Evolutionary conservation across 30 jellyfish, hydroid and myxozoan species (phyloP).

Genomic region (Chrysaora quinquecirrha): DNA sequence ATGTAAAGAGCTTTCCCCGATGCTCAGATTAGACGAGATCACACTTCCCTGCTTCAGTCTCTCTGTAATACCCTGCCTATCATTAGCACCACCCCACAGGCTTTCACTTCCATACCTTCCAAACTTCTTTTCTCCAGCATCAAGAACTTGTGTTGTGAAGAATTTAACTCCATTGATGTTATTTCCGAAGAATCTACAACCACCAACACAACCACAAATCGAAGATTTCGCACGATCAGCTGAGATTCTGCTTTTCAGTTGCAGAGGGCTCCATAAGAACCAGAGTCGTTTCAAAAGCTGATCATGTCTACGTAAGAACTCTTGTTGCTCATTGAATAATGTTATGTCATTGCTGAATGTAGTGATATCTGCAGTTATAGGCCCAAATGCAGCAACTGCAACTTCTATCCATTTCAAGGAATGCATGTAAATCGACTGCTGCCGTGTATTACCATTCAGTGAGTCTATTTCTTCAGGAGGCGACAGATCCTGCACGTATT

Average conservation of each 20-base stretch:
- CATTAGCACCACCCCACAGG: constrained; percentile 94
- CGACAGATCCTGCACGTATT: constrained; percentile 74
- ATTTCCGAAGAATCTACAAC: constrained; percentile 91
- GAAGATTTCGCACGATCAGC: constrained; percentile 78
- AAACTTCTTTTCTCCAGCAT: constrained; percentile 75
- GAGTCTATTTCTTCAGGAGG: constrained; percentile 73
- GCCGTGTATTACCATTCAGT: constrained; percentile 38
- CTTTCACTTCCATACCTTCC: constrained; percentile 97
- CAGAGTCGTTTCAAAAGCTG: constrained; percentile 72
- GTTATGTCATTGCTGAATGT: constrained; percentile 10
- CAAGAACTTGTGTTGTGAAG: constrained; percentile 83
- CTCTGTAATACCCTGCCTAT: constrained; percentile 71
- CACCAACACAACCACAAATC: constrained; percentile 98
- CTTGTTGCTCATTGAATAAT: constrained; percentile 63
- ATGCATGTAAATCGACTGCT: constrained; percentile 46
- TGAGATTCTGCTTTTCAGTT: constrained; percentile 61
- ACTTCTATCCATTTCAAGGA: constrained; percentile 95
- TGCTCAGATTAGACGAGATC: constrained; percentile 49
- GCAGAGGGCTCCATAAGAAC: constrained; percentile 88
- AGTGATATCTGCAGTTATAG: constrained; percentile 84
- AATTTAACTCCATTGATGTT: constrained; percentile 94
- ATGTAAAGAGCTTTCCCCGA: constrained; percentile 49
- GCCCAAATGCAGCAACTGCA: constrained; percentile 88
- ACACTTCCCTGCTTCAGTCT: constrained; percentile 58
- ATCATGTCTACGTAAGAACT: constrained; percentile 79